Conservation (phyloP, 2,888 invertebrate species). For the Escarpia spicata region DNA sequence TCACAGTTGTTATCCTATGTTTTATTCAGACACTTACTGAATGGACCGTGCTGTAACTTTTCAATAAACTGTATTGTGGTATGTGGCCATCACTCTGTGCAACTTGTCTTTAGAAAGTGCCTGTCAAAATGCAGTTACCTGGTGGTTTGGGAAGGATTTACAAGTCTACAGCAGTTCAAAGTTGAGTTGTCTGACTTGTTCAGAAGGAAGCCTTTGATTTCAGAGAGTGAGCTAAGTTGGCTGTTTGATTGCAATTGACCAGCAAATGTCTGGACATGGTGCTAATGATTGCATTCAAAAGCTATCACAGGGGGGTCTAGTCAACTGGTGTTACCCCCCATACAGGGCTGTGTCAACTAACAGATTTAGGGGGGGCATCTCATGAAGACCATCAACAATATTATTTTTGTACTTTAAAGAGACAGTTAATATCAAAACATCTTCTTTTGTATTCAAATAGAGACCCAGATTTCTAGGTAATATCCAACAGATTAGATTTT, state of each 20-base stretch:
- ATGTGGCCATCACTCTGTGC: neutral
- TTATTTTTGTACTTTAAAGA: no score
- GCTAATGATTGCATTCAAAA: neutral
- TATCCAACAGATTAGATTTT: no score
- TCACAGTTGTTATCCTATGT: neutral
- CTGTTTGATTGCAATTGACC: constrained; percentile 5
- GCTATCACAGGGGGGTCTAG: neutral
- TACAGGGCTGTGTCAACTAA: neutral
- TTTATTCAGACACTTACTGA: neutral
- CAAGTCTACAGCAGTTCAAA: neutral
- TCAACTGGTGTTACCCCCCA: neutral
- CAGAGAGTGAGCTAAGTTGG: neutral
- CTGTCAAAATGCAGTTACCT: neutral
- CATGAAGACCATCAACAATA: neutral
- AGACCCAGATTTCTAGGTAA: no score
- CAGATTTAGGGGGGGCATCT: neutral
- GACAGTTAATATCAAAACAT: no score
- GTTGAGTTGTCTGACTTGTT: neutral
- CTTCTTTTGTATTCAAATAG: no score
- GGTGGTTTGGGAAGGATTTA: neutral
- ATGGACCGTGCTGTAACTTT: neutral
- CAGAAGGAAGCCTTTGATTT: neutral
- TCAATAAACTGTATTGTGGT: neutral
- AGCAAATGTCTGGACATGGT: neutral
- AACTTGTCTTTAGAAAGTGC: neutral